Evolutionary conservation across 2,797 vertebrate species (phyloP).

Genomic region (Apogon hyalosoma): DNA sequence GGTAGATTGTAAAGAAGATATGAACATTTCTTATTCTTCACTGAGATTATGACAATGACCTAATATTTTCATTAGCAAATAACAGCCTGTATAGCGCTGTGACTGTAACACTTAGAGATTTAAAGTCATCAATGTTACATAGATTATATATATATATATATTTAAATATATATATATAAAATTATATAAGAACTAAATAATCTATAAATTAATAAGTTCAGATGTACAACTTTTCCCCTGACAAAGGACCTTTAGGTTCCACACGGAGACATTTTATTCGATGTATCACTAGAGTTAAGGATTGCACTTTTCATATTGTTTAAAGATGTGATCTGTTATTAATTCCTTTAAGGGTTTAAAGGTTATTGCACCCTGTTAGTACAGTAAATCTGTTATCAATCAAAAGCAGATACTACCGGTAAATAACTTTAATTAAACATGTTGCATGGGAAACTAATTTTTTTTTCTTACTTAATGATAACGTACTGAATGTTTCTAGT

Average conservation of each 20-base stretch:
- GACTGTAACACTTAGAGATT: constrained; percentile 77
- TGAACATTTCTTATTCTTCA: constrained; percentile 77
- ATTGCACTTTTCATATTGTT: constrained; percentile 82
- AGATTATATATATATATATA: constrained; percentile 74
- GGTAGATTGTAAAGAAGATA: constrained; percentile 82
- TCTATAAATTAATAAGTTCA: constrained; percentile 76
- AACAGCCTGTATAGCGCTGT: constrained; percentile 75
- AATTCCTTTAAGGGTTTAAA: constrained; percentile 54
- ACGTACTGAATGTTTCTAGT: constrained; percentile 77
- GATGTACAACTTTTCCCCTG: constrained; percentile 68
- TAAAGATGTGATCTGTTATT: constrained; percentile 65
- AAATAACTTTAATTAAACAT: constrained; percentile 63
- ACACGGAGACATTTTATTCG: constrained; percentile 67
- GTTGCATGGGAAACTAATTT: constrained; percentile 69
- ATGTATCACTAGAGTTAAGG: constrained; percentile 78
- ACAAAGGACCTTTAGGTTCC: constrained; percentile 75
- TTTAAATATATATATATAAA: constrained; percentile 50
- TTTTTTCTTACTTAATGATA: constrained; percentile 67
- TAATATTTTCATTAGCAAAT: constrained; percentile 84
- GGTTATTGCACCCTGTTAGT: constrained; percentile 28
- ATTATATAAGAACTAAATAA: constrained; percentile 73
- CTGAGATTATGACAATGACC: constrained; percentile 78
- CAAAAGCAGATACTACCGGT: constrained; percentile 50
- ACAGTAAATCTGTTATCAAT: constrained; percentile 46
- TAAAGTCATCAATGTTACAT: constrained; percentile 79